Evolutionary conservation across 2,888 invertebrate species (phyloP), one percentile per base, ranked within the genome.

Genomic region (Pyrgus malvae): DNA sequence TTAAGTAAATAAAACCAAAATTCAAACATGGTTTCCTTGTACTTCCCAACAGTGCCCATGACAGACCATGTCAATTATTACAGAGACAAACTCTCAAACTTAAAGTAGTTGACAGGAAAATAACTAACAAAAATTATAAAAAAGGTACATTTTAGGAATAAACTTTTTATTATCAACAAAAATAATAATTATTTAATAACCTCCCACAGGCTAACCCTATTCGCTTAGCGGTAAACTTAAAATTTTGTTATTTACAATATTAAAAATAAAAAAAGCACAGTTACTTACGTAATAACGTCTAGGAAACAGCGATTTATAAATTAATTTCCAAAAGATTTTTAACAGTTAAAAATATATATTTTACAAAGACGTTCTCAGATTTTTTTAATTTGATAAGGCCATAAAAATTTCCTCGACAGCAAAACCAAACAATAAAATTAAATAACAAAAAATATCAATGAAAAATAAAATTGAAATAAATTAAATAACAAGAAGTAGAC

Each of bases 141-240:
- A 76, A 82, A 87, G 86, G 86, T 87, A 87, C 85, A 70, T 80
- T 77, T 77, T 87, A 90, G 89, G 89, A 90, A 89, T 89, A 85
- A 82, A 83, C 72, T 69, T 79, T 85, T 81, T 77, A 84, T 82
- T 83, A 65, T 80, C 80, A 85, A 85, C 86, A 85, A 86, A 63
- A 66, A 68, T 64, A 66, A 68, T 65, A 64, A 64, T 64, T 57
- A 63, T 60, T 59, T 62, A 40, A 60, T 73, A 75, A 74, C 72
- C 77, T 76, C 72, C 76, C 76, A 72, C 67, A 72, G 53, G 49
- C 67, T 68, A 71, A 76, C 59, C 59, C 69, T 79, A 80, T 55
- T 70, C 81, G 79, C 83, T 83, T 76, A 80, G 76, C 78, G 81
- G 70, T 54, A 54, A 61, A 62, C 57, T 67, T 77, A 73, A 9